phyloP scores from a whole-genome alignment of 2,888 invertebrate species.

The Mallateleia sp. region DNA sequence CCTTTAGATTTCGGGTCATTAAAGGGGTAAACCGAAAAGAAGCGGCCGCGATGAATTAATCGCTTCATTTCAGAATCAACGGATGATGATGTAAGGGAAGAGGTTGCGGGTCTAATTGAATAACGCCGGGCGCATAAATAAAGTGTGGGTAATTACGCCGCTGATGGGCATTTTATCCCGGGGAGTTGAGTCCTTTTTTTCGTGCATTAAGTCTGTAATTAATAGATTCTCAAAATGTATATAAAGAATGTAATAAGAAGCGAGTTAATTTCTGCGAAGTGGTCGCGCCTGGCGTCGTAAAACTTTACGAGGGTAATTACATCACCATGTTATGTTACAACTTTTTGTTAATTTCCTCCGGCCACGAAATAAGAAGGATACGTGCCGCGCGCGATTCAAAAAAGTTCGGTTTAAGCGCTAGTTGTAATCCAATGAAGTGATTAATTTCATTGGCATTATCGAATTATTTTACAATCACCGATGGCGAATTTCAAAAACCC shows the following conservation, averaged over 20 bases:
- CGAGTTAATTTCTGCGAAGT: conserved; percentile 58
- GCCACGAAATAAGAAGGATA: neutral
- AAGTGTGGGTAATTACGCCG: no score
- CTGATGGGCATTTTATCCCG: no score
- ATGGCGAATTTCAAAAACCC: neutral
- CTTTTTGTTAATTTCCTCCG: conserved; percentile 41
- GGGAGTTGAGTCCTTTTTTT: no score
- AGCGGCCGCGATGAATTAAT: no score
- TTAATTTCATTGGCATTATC: neutral
- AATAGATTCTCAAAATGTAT: conserved; percentile 61
- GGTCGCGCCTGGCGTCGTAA: conserved; percentile 47
- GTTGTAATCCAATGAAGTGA: conserved; percentile 7
- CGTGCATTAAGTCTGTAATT: conserved; percentile 53
- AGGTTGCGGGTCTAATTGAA: no score
- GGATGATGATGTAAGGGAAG: no score
- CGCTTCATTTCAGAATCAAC: no score
- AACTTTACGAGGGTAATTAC: conserved; percentile 67
- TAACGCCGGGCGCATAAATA: no score
- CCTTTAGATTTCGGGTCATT: no score
- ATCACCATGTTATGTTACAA: conserved; percentile 42
- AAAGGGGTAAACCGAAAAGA: no score
- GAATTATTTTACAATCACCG: conserved; percentile 6
- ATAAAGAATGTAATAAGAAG: conserved; percentile 58
- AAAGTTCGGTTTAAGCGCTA: neutral
- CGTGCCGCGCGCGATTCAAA: neutral